Evolutionary conservation across 2,888 invertebrate species (phyloP).

Genomic region (Eilema sororculum): DNA sequence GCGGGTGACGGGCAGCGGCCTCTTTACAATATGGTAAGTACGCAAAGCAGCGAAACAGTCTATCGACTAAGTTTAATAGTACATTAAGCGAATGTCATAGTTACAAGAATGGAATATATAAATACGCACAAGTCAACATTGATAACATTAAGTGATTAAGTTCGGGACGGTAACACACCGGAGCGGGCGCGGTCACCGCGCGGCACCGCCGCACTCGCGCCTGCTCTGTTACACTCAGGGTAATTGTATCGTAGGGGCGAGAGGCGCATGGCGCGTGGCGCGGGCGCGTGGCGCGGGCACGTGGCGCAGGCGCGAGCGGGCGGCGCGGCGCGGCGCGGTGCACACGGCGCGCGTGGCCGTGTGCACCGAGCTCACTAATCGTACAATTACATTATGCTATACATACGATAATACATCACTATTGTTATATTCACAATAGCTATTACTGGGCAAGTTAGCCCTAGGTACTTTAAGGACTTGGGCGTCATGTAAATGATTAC

Average conservation of each 20-base stretch:
- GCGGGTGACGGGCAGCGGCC: not conserved
- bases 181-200: constrained; percentile 27
- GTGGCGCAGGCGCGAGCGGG: not conserved
- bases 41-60: not conserved
- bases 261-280: constrained; percentile 24
- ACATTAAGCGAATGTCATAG: constrained; percentile 40
- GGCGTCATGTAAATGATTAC: constrained; percentile 49
- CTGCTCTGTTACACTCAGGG: too few relatives aligned
- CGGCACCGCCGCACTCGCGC: constrained; percentile 15
- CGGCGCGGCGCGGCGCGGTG: constrained; percentile 1
- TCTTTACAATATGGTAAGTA: not conserved
- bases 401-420: constrained; percentile 37
- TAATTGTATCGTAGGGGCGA: not conserved
- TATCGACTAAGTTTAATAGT: constrained; percentile 24
- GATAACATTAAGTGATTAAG: constrained; percentile 46
- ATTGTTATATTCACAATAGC: constrained; percentile 33
- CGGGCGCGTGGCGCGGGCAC: not conserved
- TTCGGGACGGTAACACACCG: constrained; percentile 38
- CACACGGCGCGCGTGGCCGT: not conserved
- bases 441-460: constrained; percentile 41
- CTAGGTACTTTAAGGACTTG: constrained; percentile 57
- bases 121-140: constrained; percentile 65
- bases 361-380: constrained; percentile 25
- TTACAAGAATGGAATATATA: constrained; percentile 48
- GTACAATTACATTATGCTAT: constrained; percentile 27